phyloP scores from a whole-genome alignment of 2,888 invertebrate species.

The Automeris io region DNA sequence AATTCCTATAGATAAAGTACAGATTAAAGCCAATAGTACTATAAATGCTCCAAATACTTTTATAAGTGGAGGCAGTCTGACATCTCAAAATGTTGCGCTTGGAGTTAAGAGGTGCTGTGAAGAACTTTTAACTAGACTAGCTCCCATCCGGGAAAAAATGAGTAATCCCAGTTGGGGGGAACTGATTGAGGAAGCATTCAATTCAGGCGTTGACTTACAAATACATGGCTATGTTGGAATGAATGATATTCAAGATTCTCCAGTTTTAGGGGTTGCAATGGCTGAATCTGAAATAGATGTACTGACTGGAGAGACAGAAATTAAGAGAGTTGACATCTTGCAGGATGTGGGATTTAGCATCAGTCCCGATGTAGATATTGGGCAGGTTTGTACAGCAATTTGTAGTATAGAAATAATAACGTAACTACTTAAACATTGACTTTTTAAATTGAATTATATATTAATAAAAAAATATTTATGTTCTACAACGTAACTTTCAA shows the following conservation, averaged over 20 bases:
- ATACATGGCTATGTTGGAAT: conserved; percentile 23
- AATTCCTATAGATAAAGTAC: conserved; percentile 79
- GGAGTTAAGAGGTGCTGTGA: conserved; percentile 26
- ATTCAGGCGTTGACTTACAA: conserved; percentile 40
- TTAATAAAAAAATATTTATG: too few species aligned
- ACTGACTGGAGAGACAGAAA: conserved; percentile 81
- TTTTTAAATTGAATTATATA: not conserved
- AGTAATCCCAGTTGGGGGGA: conserved; percentile 62
- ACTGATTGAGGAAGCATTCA: conserved; percentile 61
- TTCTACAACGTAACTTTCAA: too few species aligned
- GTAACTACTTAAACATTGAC: not conserved
- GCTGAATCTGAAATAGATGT: conserved; percentile 85
- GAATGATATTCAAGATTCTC: conserved; percentile 22
- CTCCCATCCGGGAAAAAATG: conserved; percentile 20
- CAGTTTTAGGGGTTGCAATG: conserved; percentile 72
- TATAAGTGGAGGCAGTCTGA: conserved; percentile 80
- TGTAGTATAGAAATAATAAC: not conserved
- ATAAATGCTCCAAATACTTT: conserved; percentile 78
- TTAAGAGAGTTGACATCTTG: conserved; percentile 78
- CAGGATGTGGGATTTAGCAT: conserved; percentile 81
- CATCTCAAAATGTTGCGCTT: conserved; percentile 31
- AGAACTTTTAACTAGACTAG: conserved; percentile 20
- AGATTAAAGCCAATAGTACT: conserved; percentile 79
- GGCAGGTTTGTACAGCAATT: conserved; percentile 67
- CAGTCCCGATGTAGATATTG: conserved; percentile 80